Percentiles rank a stretch among this genome's conserved stretches.
phyloP scores from a whole-genome alignment of 2,888 invertebrate genomes.

The Clostera curtula region DNA sequence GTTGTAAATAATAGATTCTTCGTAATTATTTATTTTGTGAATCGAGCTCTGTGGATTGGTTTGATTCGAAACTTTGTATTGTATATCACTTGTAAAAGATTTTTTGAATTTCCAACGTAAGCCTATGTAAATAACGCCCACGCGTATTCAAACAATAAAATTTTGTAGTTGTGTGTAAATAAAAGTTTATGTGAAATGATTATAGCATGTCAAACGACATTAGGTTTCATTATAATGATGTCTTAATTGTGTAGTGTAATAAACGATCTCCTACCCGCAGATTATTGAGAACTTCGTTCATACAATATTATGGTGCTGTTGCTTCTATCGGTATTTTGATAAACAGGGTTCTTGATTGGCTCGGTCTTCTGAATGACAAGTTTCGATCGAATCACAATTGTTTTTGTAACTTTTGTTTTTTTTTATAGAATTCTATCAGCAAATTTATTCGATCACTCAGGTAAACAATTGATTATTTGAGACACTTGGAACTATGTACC shows the following conservation, averaged over 20 bases:
- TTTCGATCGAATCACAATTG: no score
- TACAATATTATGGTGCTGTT: no score
- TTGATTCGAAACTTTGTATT: constrained; percentile 10
- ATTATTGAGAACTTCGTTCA: no score
- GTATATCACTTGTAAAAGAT: constrained; percentile 6
- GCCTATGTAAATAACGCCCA: constrained; percentile 41
- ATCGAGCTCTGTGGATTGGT: constrained; percentile 9
- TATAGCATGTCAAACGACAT: constrained; percentile 21
- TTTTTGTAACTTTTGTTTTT: no score
- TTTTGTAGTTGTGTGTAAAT: constrained; percentile 41
- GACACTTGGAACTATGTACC: no score
- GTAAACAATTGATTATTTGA: no score
- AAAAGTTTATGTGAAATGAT: constrained; percentile 20
- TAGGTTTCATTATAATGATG: constrained; percentile 25
- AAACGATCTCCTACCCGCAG: constrained; percentile 54
- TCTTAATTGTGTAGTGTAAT: constrained; percentile 40
- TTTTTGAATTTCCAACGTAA: constrained; percentile 8
- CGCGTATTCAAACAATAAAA: constrained; percentile 29
- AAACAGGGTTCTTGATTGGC: no score
- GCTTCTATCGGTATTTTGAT: constrained; percentile 23
- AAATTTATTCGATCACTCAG: no score
- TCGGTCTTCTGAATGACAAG: no score
- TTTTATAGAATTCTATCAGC: no score
- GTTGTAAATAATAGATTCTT: constrained; percentile 35
- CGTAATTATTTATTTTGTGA: constrained; percentile 18